Base-by-base conservation (phyloP, 2,888 invertebrate genomes). In the Torymus auratus region DNA sequence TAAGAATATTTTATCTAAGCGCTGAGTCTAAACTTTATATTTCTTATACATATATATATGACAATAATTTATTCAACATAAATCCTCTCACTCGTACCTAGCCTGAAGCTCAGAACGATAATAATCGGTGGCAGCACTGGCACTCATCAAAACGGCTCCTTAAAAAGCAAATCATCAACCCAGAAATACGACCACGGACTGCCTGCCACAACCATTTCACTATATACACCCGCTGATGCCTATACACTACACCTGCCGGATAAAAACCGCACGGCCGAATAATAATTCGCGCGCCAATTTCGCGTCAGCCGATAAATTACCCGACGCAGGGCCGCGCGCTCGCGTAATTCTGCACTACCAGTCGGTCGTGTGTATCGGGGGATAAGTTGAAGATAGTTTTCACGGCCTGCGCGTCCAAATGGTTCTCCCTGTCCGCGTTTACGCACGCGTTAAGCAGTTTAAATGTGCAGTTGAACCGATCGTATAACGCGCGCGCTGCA, bases 381-480 rank as follows among this genome's bases (percentile, higher is more conserved):
- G 50, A 58, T 70, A 77, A 77, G 70, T 77, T 70, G 64, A 64
- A 56, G 76, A 69, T 76, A 69, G 68, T 77, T 77, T 70, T 77
- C 77, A 68, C 60, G 60, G 15, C 12, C 58, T 74, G 41, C 73
- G 71, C 76, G 71, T 70, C 71, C 77, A 79, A 83, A 83, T 83
- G 82, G 81, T 84, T 76, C 80, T 81, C 41, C 41, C 1, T 1
- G 41, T 7, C 1, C 7, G 80, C 83, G 78, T 84, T 85, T 85
- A 85, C 84, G 83, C 83, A 82, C 82, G 82, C 84, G 83, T 84
- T 84, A 85, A 84, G 80, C 84, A 83, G 84, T 41, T 56, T 85
- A 84, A 41, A 84, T 84, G 85, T 84, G 80, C 85, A 85, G 84
- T 85, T 84, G 84, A 84, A 85, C 84, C 84, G 83, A 84, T 84